phyloP scores from a whole-genome alignment of 1,140 invertebrate genomes.

The Sitodiplosis mosellana region DNA sequence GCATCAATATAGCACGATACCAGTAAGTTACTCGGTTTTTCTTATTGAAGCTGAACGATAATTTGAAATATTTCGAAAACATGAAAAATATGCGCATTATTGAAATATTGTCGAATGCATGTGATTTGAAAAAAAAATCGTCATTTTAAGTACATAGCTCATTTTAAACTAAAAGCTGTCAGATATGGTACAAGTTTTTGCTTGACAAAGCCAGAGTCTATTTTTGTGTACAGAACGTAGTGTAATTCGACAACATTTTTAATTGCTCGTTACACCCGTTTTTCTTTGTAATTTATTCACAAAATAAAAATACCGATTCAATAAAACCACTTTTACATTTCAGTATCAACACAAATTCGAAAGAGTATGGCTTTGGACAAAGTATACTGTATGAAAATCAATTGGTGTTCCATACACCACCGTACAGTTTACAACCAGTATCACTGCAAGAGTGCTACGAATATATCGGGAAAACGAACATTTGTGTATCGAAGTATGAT shows the following conservation, averaged over 20 bases:
- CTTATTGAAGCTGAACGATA: not conserved
- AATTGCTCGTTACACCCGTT: too few species aligned
- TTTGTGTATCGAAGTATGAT: not conserved
- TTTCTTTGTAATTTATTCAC: too few species aligned
- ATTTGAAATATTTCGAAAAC: not conserved
- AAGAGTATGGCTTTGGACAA: conserved; percentile 70
- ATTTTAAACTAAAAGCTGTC: too few species aligned
- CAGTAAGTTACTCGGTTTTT: conserved; percentile 26
- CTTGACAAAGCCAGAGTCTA: too few species aligned
- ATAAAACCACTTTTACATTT: not conserved
- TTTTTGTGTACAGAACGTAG: too few species aligned
- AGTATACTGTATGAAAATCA: conserved; percentile 76
- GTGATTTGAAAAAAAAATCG: too few species aligned
- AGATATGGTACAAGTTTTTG: too few species aligned
- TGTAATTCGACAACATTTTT: too few species aligned
- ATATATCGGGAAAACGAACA: conserved; percentile 10
- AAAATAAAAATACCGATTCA: too few species aligned
- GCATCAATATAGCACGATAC: conserved; percentile 61
- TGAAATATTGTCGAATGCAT: too few species aligned
- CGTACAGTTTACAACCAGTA: conserved; percentile 36
- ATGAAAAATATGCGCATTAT: not conserved
- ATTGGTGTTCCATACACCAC: conserved; percentile 78
- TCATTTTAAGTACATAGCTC: too few species aligned
- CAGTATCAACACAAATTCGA: conserved; percentile 27
- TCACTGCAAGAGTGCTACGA: conserved; percentile 15